Conservation (phyloP, 2,888 invertebrate genomes). For the Dasysyrphus albostriatus region DNA sequence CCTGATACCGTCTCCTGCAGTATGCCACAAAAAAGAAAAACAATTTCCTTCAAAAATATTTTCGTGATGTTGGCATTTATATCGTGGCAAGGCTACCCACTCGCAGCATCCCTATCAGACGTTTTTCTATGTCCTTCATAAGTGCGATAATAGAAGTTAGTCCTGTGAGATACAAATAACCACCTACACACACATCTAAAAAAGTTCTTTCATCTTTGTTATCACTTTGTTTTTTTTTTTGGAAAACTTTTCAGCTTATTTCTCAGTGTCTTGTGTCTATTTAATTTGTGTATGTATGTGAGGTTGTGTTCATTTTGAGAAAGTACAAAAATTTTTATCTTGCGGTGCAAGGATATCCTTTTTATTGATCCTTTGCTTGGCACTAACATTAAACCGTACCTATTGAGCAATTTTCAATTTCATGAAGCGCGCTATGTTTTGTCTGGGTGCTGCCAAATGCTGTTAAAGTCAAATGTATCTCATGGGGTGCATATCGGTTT, state of each 20-base stretch:
- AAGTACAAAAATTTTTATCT: conserved; percentile 47
- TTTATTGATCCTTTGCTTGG: conserved; percentile 48
- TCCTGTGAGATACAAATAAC: not conserved
- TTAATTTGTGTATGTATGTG: conserved; percentile 1
- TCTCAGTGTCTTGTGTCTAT: conserved; percentile 1
- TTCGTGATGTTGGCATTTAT: conserved; percentile 9
- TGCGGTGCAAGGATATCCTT: conserved; percentile 58
- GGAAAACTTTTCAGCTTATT: conserved; percentile 48
- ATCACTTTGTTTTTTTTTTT: conserved; percentile 42
- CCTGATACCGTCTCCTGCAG: conserved; percentile 11
- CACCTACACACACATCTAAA: not conserved
- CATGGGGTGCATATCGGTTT: conserved; percentile 42
- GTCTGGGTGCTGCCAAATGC: conserved; percentile 40
- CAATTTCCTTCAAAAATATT: conserved; percentile 40
- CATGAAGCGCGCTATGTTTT: conserved; percentile 22
- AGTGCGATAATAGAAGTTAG: conserved; percentile 45
- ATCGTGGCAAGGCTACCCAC: conserved; percentile 15
- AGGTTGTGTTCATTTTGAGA: conserved; percentile 1
- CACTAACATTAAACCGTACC: conserved; percentile 41
- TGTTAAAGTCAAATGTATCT: conserved; percentile 49
- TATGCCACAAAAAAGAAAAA: conserved; percentile 24
- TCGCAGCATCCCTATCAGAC: not conserved
- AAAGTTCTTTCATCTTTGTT: conserved; percentile 28
- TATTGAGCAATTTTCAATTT: conserved; percentile 50
- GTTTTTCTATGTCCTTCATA: not conserved